These are phyloP conservation scores for cattle (Bos taurus) DNA, from an alignment of 2,113 vertebrate genomes.

Conservation along the genomic window ARS-UCD2.0 NC_037336.1:47842501-47843000, in stretches of 20 bases:
- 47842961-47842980: too few relatives aligned
- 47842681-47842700: not conserved
- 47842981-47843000: too few relatives aligned
- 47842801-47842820: not conserved
- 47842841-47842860: not conserved
- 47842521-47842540: not conserved
- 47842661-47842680: not conserved
- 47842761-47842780: not conserved
- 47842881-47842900: not conserved
- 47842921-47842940: not conserved
- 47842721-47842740: not conserved
- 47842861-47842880: not conserved
- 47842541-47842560: not conserved
- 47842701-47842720: not conserved
- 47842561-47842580: not conserved
- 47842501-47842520: not conserved
- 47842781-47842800: rapidly evolving
- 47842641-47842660: not conserved
- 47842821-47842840: rapidly evolving
- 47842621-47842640: not conserved
- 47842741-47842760: not conserved
- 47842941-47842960: too few relatives aligned
- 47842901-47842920: not conserved
- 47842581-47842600: not conserved
- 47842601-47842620: not conserved